Evolutionary conservation across 2,113 vertebrate species (phyloP), one percentile per base, ranked within the genome.

Genomic region (Oceanodroma tethys): DNA sequence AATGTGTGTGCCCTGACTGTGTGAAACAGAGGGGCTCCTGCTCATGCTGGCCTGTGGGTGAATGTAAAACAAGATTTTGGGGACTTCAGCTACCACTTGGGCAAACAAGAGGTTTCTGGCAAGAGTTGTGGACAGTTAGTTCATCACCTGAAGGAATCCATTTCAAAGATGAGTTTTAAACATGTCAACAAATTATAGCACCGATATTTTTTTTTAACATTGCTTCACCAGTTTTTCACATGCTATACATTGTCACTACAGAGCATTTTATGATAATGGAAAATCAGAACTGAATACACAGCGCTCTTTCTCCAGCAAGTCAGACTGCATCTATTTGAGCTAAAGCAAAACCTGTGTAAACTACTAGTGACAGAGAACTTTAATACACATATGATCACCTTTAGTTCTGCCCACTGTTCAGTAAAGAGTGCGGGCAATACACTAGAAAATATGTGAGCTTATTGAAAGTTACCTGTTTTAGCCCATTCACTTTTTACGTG

Each of bases 11-110:
- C 32, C 17, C 13, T 93, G 88, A 42, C 53, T 34, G 23, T 30
- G 29, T 72, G 55, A 81, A 95, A 87, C 30, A 90, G 68, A 58
- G 62, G 56, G 25, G 40, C 29, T 73, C 38, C 45, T 62, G 43
- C 47, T 65, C 59, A 56, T 3, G 2, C 7, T 6, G 11, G 17
- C 23, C 50, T 71, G 22, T 0, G 0, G 26, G 5, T 42, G 13
- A 83, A 80, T 13, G 8, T 29, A 60, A 84, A 52, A 60, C 18
- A 52, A 74, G 19, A 68, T 67, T 87, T 65, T 30, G 52, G 76
- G 32, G 23, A 71, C 34, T 67, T 84, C 26, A 32, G 18, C 36
- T 88, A 74, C 38, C 8, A 20, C 59, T 59, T 56, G 2, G 10
- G 22, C 21, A 60, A 89, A 71, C 5, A 78, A 70, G 10, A 91